Base-by-base conservation (phyloP, 2,113 vertebrate species). In the Sialia sialis region DNA sequence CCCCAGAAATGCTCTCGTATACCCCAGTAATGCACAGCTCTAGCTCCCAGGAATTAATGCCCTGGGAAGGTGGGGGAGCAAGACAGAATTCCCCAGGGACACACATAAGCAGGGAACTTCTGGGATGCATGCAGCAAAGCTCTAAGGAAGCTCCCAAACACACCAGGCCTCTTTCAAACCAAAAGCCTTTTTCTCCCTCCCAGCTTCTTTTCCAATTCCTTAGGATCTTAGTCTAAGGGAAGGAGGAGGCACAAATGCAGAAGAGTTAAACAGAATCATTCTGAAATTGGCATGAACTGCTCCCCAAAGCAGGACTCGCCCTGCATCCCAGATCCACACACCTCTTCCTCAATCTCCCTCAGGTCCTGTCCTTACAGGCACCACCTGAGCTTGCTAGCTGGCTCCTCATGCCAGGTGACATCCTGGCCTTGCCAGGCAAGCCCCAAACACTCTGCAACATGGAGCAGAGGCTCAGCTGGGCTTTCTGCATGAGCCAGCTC, bases 271-370 rank as follows among this genome's bases (percentile, higher is more conserved):
- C 48, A 60, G 62, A 93, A 15, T 22, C 55, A 54, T 74, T 74
- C 38, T 39, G 56, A 43, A 81, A 78, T 39, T 2, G 1, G 39
- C 1, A 1, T 10, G 20, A 56, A n/a, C 0, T 0, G 18, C 48
- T 63, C 27, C 16, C n/a, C 48, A 78, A 17, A 93, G 56, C 44
- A 75, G 56, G 36, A 56, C 32, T 1, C 2, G 27, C 25, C 14
- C 84, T 36, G 18, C 8, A 0, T 11, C 36, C 58, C 87, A 52
- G 27, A n/a, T 3, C 29, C 2, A 1, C 52, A 20, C 0, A 0
- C 10, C 56, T 46, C 39, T 51, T 41, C 55, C 38, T 56, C 4
- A 0, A 9, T 7, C 14, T 51, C 39, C 74, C 44, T 48, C 7
- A 46, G 51, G 15, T 58, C 83, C 59, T 69, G 63, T 48, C 60